Conservation (phyloP, 2,113 vertebrate species). For the Strix aluco region DNA sequence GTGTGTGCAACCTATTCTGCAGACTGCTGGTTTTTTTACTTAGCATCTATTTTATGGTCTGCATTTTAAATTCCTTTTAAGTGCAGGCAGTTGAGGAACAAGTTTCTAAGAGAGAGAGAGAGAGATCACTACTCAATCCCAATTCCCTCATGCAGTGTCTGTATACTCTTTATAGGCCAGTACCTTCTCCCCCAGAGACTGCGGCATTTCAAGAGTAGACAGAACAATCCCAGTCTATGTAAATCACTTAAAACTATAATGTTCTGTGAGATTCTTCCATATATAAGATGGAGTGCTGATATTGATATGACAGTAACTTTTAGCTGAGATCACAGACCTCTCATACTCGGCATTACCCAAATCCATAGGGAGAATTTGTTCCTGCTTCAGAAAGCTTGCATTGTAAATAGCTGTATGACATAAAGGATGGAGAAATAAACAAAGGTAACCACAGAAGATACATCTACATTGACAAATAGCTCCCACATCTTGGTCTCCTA, state of each 20-base stretch:
- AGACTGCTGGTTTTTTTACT: conserved; percentile 53
- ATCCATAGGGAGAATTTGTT: background rate
- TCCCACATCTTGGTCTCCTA: background rate
- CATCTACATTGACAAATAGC: background rate
- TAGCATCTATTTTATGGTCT: conserved; percentile 49
- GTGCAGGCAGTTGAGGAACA: conserved; percentile 54
- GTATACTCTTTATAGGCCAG: background rate
- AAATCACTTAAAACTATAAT: background rate
- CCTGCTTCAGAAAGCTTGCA: background rate
- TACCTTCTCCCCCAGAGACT: conserved; percentile 19
- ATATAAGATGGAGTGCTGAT: background rate
- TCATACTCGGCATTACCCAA: background rate
- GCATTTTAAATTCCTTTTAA: conserved; percentile 62
- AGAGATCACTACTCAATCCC: conserved; percentile 6
- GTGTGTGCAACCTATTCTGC: conserved; percentile 47
- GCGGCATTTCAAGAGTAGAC: background rate
- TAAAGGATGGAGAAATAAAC: background rate
- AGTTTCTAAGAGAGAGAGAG: background rate
- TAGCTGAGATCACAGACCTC: conserved; percentile 1
- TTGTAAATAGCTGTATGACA: background rate
- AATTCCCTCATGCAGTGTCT: conserved; percentile 29
- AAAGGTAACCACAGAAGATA: background rate
- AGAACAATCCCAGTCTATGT: background rate
- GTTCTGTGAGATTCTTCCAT: background rate
- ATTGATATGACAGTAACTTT: background rate